A percentile compares a stretch with the other conserved stretches of the same genome.
phyloP scores from a whole-genome alignment of 2,797 vertebrate species.

The Sebastes cheni region DNA sequence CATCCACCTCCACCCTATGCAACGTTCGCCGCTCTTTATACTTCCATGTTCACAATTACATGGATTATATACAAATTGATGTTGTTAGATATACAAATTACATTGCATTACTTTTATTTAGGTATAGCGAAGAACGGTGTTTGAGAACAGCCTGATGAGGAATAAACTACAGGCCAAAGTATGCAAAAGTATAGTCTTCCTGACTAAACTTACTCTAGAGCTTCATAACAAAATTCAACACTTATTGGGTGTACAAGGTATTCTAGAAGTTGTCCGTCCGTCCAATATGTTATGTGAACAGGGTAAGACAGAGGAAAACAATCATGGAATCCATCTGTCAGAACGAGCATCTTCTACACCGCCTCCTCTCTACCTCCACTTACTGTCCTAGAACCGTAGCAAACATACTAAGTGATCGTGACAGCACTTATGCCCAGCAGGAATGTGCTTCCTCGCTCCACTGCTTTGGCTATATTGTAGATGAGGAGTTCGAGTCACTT shows the following conservation, averaged over 20 bases:
- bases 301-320: slow-evolving; percentile 26
- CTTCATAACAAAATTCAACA: neutral
- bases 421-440: slow-evolving; percentile 51
- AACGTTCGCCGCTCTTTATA: no score
- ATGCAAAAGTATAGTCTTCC: no score
- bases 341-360: slow-evolving; percentile 18
- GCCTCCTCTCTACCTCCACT: slow-evolving; percentile 26
- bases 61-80: no score
- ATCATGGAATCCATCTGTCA: slow-evolving; percentile 47
- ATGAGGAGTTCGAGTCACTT: slow-evolving; percentile 51
- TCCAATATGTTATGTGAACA: slow-evolving; percentile 5
- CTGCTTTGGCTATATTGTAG: slow-evolving; percentile 49
- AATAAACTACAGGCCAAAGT: no score
- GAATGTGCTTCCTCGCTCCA: slow-evolving; percentile 37
- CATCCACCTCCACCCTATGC: no score
- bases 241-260: neutral
- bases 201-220: no score
- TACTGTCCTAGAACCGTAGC: slow-evolving; percentile 40
- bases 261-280: neutral
- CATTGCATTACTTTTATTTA: no score
- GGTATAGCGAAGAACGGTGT: no score
- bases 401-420: slow-evolving; percentile 51
- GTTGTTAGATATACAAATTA: no score
- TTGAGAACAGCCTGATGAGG: no score
- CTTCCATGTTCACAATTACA: no score